Evolutionary conservation across 1,140 invertebrate species (phyloP).

Genomic region (Macrobrachium rosenbergii): DNA sequence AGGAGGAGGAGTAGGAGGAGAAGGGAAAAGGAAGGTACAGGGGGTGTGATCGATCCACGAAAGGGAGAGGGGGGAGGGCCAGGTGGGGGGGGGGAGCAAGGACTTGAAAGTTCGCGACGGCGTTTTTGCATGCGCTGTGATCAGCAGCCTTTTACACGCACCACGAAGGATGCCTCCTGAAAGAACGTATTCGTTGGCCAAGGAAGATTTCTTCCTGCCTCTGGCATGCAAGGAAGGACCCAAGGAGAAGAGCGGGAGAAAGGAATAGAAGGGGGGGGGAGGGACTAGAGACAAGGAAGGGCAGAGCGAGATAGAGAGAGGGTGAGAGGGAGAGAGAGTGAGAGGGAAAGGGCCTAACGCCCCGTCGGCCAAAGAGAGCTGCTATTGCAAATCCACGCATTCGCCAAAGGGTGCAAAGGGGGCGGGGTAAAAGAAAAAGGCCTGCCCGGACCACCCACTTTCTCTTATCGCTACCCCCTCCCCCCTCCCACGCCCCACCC

Average conservation of each 20-base stretch:
- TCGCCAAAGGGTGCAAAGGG: constrained; percentile 43
- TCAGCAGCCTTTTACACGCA: constrained; percentile 43
- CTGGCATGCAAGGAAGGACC: no score
- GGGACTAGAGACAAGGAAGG: no score
- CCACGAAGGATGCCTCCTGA: background rate
- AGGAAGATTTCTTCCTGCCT: no score
- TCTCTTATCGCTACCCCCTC: no score
- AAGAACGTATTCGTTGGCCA: no score
- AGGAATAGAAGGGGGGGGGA: no score
- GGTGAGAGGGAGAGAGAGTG: no score
- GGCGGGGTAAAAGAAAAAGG: constrained; percentile 37
- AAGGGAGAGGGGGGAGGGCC: background rate
- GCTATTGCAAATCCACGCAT: constrained; percentile 24
- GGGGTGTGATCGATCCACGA: background rate
- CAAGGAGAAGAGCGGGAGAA: no score
- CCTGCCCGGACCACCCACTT: no score
- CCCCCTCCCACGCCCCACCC: background rate
- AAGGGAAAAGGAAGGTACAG: constrained; percentile 23
- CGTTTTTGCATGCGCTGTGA: constrained; percentile 26
- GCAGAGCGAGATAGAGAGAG: no score
- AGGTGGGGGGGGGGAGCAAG: constrained; percentile 44
- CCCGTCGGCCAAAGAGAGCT: background rate
- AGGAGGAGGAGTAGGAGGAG: constrained; percentile 23
- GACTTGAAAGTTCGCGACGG: constrained; percentile 34
- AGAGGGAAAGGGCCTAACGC: background rate